A percentile compares a stretch with the other conserved stretches of the same genome.
Conservation (phyloP, 2,888 invertebrate species). For the Acrobasis repandana region DNA sequence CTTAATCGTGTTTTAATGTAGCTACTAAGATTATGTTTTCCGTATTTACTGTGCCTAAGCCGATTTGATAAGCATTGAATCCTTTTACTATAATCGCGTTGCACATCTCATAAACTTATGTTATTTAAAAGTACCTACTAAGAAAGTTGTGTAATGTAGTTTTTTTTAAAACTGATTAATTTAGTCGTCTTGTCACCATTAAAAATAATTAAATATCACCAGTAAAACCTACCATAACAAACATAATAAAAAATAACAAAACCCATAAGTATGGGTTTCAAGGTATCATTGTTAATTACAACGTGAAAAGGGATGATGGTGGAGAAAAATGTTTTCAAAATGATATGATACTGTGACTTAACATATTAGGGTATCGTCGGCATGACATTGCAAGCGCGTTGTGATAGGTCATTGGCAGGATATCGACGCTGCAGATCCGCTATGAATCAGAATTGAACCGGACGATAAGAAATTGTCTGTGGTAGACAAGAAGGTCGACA, state of each 20-base stretch:
- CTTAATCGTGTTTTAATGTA: not conserved
- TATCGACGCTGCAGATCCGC: conserved; percentile 50
- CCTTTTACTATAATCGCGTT: no score
- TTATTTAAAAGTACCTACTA: not conserved
- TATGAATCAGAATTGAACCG: conserved; percentile 40
- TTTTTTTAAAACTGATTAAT: no score
- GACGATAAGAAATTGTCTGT: not conserved
- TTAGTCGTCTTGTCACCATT: no score
- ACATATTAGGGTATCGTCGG: conserved; percentile 23
- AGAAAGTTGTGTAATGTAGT: not conserved
- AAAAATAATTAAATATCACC: no score
- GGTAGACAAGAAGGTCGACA: not conserved
- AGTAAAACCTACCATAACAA: no score
- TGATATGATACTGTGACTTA: not conserved
- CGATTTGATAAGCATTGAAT: no score
- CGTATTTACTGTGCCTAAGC: no score
- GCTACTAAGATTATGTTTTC: not conserved
- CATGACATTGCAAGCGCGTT: conserved; percentile 36
- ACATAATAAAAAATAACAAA: no score
- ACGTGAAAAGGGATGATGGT: not conserved
- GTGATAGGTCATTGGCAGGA: conserved; percentile 78
- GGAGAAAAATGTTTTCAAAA: not conserved
- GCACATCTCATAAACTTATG: no score
- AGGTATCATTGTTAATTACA: not conserved
- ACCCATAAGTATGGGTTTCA: not conserved